Base-by-base conservation (phyloP, 92 coral and sea anemone genomes). In the Phenganax subtilis region DNA sequence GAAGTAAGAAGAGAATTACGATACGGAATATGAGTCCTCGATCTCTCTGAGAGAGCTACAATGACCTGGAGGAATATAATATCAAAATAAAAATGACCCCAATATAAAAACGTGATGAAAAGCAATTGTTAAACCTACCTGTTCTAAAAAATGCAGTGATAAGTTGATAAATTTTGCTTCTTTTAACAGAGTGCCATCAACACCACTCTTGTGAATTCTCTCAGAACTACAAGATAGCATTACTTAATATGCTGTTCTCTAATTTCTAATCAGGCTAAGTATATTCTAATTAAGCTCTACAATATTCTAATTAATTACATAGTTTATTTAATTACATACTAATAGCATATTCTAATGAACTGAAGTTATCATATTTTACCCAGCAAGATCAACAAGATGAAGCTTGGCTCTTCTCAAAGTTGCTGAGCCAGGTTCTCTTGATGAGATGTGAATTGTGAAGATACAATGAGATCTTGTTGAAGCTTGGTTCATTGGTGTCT, bases 401-500 rank as follows among this genome's bases (percentile, higher is more conserved):
- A 94, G 87, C 86, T 94, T 94, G 55, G 98, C 98, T 77, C 97
- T 85, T 80, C 92, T 87, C 57, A 94, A 92, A 14, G 98, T 94
- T 1, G 98, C 98, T 74, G 91, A 87, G 25, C 96, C 98, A 8
- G 98, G 88, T 28, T 92, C 97, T 74, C 97, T 86, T 0, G 97
- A 55, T 11, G 96, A 87, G 62, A 94, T 78, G 61, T 94, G 98
- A 76, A 94, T 88, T 10, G 98, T 94, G 76, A 94, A 94, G 80
- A 94, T 91, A 54, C 98, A 94, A 54, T 94, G 98, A 15, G 98
- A 94, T 44, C 98, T 84, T 25, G 98, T 94, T 11, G 98, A 94
- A 10, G 98, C 98, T 57, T 94, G 98, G 69, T 94, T 94, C 98
- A 94, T 94, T 7, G 98, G 98, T 27, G 98, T 94, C 98, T 94